These are phyloP conservation scores for Monoplex corrugatus DNA, from an alignment of 2,888 invertebrate genomes.

Conservation along the genomic window DNA sequence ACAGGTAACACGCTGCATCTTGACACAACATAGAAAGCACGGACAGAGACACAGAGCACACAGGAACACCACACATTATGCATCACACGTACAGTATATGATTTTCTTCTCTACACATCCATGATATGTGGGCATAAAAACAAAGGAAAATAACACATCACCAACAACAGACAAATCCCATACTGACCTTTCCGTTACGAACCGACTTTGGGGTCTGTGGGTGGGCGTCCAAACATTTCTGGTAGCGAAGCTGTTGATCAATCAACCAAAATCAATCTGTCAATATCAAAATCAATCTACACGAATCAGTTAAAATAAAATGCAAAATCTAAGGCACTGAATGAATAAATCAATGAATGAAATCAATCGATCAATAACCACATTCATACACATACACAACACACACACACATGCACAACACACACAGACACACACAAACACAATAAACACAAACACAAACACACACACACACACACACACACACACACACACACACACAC, in stretches of 20 bases:
- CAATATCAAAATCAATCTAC: background rate
- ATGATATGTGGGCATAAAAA: too few species aligned
- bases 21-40: too few species aligned
- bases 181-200: constrained; percentile 65
- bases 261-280: background rate
- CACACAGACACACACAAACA: background rate
- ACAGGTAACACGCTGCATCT: too few species aligned
- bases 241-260: constrained; percentile 90
- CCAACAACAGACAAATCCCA: background rate
- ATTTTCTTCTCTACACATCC: too few species aligned
- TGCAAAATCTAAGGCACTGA: background rate
- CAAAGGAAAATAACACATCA: too few species aligned
- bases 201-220: constrained; percentile 73
- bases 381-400: background rate
- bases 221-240: constrained; percentile 98
- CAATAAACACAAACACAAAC: background rate
- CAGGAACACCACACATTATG: too few species aligned
- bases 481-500: background rate
- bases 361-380: background rate
- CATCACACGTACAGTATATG: too few species aligned
- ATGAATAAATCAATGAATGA: background rate
- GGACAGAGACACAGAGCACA: too few species aligned
- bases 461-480: background rate
- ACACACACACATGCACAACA: too few species aligned
- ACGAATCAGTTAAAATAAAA: background rate